Evolutionary conservation across 2,113 vertebrate species (phyloP).

Genomic region (Ornithorhynchus anatinus): DNA sequence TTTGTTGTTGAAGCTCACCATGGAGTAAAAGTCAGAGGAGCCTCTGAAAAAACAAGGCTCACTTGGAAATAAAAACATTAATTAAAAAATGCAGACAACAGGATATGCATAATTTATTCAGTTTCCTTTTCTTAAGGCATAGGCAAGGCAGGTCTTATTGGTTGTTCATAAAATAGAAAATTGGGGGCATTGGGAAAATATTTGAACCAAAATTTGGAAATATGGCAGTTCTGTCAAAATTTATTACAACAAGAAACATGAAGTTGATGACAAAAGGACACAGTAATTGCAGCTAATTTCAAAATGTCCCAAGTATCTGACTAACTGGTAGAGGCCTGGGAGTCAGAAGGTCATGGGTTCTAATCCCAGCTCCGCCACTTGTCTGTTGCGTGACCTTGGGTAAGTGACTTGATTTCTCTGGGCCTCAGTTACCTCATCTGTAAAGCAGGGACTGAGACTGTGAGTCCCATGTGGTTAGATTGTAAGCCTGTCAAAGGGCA

Average conservation of each 20-base stretch:
- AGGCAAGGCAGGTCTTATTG: background rate
- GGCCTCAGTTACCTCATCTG: too few relatives aligned
- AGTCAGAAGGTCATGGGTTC: too few relatives aligned
- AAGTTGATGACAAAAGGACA: background rate
- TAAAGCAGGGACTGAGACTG: too few relatives aligned
- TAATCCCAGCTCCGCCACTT: too few relatives aligned
- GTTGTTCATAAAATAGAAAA: background rate
- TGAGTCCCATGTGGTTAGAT: too few relatives aligned
- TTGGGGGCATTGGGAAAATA: background rate
- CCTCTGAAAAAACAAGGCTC: slow-evolving; percentile 24
- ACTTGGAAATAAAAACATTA: slow-evolving; percentile 38
- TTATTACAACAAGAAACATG: background rate
- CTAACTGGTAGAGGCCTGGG: too few relatives aligned
- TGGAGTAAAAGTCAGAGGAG: slow-evolving; percentile 30
- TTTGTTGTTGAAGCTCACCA: slow-evolving; percentile 9
- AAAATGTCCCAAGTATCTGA: too few relatives aligned
- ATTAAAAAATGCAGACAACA: background rate
- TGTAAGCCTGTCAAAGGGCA: too few relatives aligned
- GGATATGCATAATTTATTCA: background rate
- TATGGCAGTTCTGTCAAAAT: background rate
- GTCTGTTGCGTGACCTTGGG: too few relatives aligned
- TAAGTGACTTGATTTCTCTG: too few relatives aligned
- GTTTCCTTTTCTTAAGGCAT: background rate
- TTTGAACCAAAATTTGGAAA: background rate
- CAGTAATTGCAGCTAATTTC: background rate